Evolutionary conservation across 2,113 vertebrate species (phyloP), one percentile per base, ranked within the genome.

Genomic region (Crypturellus undulatus): DNA sequence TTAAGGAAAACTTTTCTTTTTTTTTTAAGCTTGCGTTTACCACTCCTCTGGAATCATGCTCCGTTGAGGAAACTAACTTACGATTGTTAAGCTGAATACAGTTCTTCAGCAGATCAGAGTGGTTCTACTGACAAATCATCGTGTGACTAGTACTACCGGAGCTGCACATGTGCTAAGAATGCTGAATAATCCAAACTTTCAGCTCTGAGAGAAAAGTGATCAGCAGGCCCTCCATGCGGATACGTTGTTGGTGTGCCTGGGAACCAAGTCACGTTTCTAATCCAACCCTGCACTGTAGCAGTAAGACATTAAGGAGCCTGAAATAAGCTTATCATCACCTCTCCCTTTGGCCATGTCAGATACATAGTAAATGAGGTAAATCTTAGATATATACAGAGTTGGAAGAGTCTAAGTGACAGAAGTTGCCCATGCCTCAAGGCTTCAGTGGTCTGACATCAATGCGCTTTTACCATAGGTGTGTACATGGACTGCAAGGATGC

Each of bases 311-410:
- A 6, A 24, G 32, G 40, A 85, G 25, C 3, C 24, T 9, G 8
- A 25, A 80, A 86, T 9, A 89, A 56, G 9, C 2, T 20, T 24
- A 47, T 5, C 10, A 28, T 16, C 20, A 8, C 43, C 26, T 36
- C 60, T 45, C 81, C 40, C 24, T 90, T 25, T 25, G n/a, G 56
- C 40, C 38, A 34, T 3, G 0, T 28, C 62, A 75, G 59, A 4
- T 30, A 73, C 12, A 7, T 0, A 0, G 9, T 36, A 90, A 52
- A 83, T 47, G 40, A 62, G 22, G 36, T 0, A 5, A 34, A 25
- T 79, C 49, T 75, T 49, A 47, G 59, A 82, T 34, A 47, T 30
- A 75, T 2, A 30, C 1, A 45, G 64, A 58, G 9, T 64, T 62
- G 9, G 4, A 56, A 59, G 56, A 42, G 67, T 25, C 52, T 68